Evolutionary conservation across 2,888 invertebrate species (phyloP).

Genomic region (Lasioglossum marginatum): DNA sequence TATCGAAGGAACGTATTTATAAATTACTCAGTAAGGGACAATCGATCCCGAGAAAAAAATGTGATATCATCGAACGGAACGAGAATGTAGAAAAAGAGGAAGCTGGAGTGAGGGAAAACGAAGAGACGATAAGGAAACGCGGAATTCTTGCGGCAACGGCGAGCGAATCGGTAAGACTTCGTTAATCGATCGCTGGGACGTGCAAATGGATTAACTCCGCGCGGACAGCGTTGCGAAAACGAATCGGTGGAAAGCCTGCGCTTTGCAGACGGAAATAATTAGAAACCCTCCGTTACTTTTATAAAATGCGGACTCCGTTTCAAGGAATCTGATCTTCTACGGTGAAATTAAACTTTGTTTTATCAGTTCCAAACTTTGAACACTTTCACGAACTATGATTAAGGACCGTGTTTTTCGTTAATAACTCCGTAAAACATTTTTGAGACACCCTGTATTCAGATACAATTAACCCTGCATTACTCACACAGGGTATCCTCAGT

Average conservation of each 20-base stretch:
- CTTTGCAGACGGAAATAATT: background rate
- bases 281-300: background rate
- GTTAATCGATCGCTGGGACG: constrained; percentile 65
- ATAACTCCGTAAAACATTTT: too few species aligned
- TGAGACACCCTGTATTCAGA: too few species aligned
- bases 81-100: background rate
- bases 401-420: too few species aligned
- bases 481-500: too few species aligned
- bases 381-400: too few species aligned
- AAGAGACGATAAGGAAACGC: constrained; percentile 4
- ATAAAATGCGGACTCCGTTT: background rate
- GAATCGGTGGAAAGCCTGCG: constrained; percentile 29
- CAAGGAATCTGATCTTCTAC: background rate
- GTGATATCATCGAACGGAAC: constrained; percentile 14
- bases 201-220: constrained; percentile 58
- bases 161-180: constrained; percentile 61
- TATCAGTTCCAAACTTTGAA: background rate
- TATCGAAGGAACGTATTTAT: constrained; percentile 61
- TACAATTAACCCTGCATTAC: too few species aligned
- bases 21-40: constrained; percentile 19
- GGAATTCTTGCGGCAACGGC: constrained; percentile 35
- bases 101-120: background rate
- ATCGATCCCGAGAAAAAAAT: background rate
- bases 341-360: background rate
- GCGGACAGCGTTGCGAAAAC: constrained; percentile 6